phyloP scores from a whole-genome alignment of 2,888 invertebrate species.

The Tetragonula carbonaria region DNA sequence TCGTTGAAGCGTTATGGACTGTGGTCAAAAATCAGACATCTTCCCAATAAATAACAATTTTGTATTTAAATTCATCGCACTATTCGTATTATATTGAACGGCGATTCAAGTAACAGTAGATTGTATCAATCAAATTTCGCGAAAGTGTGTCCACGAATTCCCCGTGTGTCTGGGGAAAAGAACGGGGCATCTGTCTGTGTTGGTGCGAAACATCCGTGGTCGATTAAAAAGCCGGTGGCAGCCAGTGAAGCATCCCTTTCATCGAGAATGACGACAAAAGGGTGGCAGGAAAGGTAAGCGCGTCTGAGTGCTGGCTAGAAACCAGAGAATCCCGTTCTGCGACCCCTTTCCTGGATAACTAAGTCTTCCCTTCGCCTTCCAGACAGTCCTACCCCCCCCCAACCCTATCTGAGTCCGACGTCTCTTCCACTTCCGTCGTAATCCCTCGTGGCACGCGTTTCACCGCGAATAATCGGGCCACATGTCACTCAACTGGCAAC shows the following conservation, averaged over 20 bases:
- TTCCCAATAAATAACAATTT: no score
- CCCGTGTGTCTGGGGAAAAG: no score
- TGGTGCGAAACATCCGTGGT: conserved; percentile 7
- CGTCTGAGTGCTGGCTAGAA: conserved; percentile 51
- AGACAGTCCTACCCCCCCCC: conserved; percentile 34
- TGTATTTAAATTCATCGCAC: no score
- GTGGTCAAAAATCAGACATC: no score
- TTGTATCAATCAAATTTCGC: no score
- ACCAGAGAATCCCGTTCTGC: conserved; percentile 67
- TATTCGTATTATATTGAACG: no score
- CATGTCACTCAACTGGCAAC: conserved; percentile 20
- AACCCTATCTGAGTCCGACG: neutral
- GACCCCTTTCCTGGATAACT: conserved; percentile 70
- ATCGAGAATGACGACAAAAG: conserved; percentile 35
- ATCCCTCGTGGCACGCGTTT: conserved; percentile 16
- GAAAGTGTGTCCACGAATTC: no score
- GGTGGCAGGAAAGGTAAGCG: conserved; percentile 60
- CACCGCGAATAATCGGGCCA: conserved; percentile 58
- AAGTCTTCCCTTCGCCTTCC: conserved; percentile 69
- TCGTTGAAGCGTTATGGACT: no score
- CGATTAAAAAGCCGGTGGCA: conserved; percentile 52
- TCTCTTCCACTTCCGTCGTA: conserved; percentile 29
- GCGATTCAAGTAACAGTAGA: no score
- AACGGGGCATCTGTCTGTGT: neutral
- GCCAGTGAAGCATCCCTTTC: conserved; percentile 46